Evolutionary conservation across 2,888 invertebrate species (phyloP).

Genomic region (Idaea straminata): DNA sequence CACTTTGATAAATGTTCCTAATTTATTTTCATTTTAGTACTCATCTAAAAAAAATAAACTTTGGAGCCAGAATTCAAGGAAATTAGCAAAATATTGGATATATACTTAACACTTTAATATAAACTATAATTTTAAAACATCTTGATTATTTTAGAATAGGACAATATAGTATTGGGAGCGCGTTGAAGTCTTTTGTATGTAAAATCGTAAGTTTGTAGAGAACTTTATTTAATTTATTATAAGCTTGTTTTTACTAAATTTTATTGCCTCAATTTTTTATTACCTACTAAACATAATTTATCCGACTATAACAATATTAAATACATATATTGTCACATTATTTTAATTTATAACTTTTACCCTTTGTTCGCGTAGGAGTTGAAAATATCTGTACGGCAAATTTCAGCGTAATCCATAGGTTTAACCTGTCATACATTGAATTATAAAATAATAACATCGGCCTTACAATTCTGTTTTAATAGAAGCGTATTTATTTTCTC

Average conservation of each 20-base stretch:
- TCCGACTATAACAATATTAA: too few species aligned
- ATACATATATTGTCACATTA: too few species aligned
- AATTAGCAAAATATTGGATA: too few species aligned
- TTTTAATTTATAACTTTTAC: too few species aligned
- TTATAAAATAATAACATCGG: neutral
- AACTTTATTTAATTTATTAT: neutral
- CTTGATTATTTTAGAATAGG: neutral
- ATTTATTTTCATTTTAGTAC: too few species aligned
- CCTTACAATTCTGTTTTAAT: neutral
- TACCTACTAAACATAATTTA: neutral
- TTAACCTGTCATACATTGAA: neutral
- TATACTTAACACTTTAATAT: too few species aligned
- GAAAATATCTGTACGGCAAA: too few species aligned
- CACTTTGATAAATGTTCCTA: too few species aligned
- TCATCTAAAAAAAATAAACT: too few species aligned
- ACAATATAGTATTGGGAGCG: neutral
- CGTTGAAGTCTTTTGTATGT: conserved; percentile 39
- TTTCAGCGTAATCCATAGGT: too few species aligned
- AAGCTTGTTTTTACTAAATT: neutral
- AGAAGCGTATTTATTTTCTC: neutral
- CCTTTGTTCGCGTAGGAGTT: too few species aligned
- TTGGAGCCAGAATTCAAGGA: too few species aligned
- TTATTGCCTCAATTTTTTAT: neutral
- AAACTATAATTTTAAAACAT: neutral
- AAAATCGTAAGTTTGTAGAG: neutral